phyloP scores from a whole-genome alignment of 2,113 vertebrate genomes.

The Brachypteracias leptosomus region DNA sequence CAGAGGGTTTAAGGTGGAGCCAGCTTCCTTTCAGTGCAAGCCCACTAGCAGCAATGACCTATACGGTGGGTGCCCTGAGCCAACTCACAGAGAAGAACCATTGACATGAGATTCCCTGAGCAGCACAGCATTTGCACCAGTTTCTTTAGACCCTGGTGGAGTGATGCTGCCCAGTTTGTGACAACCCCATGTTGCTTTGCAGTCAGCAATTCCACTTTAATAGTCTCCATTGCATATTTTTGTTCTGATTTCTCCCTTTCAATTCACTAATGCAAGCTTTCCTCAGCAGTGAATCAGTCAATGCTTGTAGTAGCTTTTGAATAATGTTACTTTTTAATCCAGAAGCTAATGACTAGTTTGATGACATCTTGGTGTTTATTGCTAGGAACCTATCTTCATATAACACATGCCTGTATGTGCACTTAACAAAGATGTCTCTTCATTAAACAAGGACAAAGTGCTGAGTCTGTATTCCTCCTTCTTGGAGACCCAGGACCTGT shows the following conservation, averaged over 20 bases:
- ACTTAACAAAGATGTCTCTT: not conserved
- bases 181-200: fast-evolving
- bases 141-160: not conserved
- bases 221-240: not conserved
- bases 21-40: not conserved
- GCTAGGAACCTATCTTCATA: not conserved
- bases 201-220: not conserved
- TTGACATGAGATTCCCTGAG: not conserved
- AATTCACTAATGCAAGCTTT: not conserved
- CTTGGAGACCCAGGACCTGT: fast-evolving
- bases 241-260: not conserved
- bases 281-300: not conserved
- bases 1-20: not conserved
- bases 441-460: not conserved
- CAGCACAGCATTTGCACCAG: not conserved
- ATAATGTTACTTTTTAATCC: not conserved
- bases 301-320: not conserved
- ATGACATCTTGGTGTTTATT: not conserved
- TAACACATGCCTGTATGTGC: not conserved
- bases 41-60: fast-evolving
- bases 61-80: fast-evolving
- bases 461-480: not conserved
- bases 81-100: not conserved
- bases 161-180: fast-evolving
- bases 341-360: not conserved